Evolutionary conservation across 2,797 vertebrate genomes (phyloP).

Genomic region (Eleutherodactylus coqui): DNA sequence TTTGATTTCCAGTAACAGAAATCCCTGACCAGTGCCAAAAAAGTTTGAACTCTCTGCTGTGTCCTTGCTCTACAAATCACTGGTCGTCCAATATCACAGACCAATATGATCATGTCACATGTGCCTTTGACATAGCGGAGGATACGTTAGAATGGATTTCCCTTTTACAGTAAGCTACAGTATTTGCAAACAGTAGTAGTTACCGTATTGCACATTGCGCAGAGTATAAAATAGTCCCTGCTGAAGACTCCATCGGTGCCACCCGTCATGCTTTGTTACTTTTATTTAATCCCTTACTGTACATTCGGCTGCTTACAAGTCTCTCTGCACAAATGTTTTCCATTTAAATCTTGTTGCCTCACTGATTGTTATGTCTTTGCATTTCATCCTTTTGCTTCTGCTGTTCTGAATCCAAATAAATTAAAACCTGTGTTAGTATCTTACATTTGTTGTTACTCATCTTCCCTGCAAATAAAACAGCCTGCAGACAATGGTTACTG

Average conservation of each 20-base stretch:
- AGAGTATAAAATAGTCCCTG: neutral
- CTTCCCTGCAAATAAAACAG: slow-evolving; percentile 21
- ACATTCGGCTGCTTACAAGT: slow-evolving; percentile 44
- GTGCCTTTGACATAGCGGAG: neutral
- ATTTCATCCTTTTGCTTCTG: slow-evolving; percentile 22
- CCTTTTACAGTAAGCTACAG: neutral
- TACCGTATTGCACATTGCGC: neutral
- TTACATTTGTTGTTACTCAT: neutral
- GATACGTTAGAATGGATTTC: too few species aligned
- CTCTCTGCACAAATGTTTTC: slow-evolving; percentile 50
- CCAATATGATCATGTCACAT: neutral
- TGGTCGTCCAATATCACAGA: neutral
- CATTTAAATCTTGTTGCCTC: slow-evolving; percentile 58
- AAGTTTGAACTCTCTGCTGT: too few species aligned
- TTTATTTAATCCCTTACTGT: slow-evolving; percentile 51
- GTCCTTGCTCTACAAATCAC: neutral
- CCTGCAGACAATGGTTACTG: neutral
- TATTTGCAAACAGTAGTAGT: neutral
- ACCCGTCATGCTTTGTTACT: slow-evolving; percentile 42
- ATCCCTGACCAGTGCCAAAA: too few species aligned
- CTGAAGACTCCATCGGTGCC: slow-evolving; percentile 20
- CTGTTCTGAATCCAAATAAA: slow-evolving; percentile 22
- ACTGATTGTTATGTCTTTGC: slow-evolving; percentile 34
- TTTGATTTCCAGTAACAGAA: too few species aligned
- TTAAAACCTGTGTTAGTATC: slow-evolving; percentile 3